These are phyloP conservation scores for Ammodytes marinus DNA, from an alignment of 2,113 vertebrate species.

Conservation along the genomic window DNA sequence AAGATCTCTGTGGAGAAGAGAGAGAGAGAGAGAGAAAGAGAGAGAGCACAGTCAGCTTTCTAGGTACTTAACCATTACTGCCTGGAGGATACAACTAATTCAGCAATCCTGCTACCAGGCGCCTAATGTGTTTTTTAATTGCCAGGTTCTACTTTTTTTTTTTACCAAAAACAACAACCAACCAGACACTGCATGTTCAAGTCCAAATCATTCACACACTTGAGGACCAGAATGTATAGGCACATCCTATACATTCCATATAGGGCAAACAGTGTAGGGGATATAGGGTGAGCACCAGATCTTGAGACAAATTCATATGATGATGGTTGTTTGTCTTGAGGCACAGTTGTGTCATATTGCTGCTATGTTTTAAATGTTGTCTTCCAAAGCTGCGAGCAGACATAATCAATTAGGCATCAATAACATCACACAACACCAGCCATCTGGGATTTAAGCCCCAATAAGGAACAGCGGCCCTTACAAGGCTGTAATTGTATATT, in stretches of 20 bases:
- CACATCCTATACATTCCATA: not conserved
- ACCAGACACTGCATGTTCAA: not conserved
- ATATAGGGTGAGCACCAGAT: not conserved
- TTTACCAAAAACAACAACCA: not conserved
- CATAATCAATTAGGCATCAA: slow-evolving; percentile 65
- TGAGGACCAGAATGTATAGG: not conserved
- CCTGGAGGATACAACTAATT: slow-evolving; percentile 12
- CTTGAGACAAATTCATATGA: slow-evolving; percentile 14
- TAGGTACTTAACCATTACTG: not conserved
- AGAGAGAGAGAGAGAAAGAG: slow-evolving; percentile 18
- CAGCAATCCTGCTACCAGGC: not conserved
- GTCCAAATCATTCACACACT: slow-evolving; percentile 6
- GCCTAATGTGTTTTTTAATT: slow-evolving; percentile 30
- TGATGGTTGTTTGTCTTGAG: slow-evolving; percentile 13
- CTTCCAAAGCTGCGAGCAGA: slow-evolving; percentile 30
- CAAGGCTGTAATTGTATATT: slow-evolving; percentile 64
- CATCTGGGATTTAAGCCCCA: slow-evolving; percentile 49
- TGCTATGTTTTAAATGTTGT: slow-evolving; percentile 43
- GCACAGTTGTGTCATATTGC: slow-evolving; percentile 39
- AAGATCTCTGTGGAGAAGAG: slow-evolving; percentile 90
- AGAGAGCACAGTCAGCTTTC: not conserved
- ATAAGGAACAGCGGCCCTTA: slow-evolving; percentile 32
- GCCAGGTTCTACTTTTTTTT: not conserved
- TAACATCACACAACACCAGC: slow-evolving; percentile 54
- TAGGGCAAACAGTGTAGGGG: not conserved